phyloP scores from a whole-genome alignment of 2,113 vertebrate species.

The Blennius ocellaris region DNA sequence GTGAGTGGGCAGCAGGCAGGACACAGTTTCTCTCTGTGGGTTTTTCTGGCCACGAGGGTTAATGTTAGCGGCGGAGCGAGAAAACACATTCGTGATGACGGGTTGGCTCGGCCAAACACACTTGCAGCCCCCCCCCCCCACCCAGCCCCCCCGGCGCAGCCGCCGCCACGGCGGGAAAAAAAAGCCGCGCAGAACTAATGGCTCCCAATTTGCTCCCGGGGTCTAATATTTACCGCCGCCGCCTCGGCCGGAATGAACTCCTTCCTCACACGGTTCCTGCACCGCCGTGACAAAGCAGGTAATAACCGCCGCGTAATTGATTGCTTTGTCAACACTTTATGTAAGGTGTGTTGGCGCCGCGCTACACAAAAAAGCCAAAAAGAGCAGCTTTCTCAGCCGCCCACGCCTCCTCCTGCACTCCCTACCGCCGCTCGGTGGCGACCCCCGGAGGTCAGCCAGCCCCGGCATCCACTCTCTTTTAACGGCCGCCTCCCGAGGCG shows the following conservation, averaged over 20 bases:
- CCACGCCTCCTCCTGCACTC: slow-evolving; percentile 67
- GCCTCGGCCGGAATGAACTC: not conserved
- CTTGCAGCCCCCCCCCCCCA: too few species aligned
- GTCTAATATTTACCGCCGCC: slow-evolving; percentile 10
- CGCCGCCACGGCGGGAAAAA: not conserved
- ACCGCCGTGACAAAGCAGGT: slow-evolving; percentile 10
- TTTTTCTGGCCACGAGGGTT: slow-evolving; percentile 39
- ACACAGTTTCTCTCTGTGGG: slow-evolving; percentile 18
- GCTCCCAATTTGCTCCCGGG: not conserved
- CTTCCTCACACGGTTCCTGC: not conserved
- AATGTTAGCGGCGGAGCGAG: slow-evolving; percentile 35
- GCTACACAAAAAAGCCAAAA: slow-evolving; percentile 18
- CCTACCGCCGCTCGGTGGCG: slow-evolving; percentile 54
- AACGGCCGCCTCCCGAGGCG: slow-evolving; percentile 11
- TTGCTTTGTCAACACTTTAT: slow-evolving; percentile 61
- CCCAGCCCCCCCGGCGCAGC: too few species aligned
- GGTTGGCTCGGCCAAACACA: slow-evolving; percentile 19
- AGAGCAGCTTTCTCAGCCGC: slow-evolving; percentile 59
- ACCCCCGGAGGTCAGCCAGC: slow-evolving; percentile 48
- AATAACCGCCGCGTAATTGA: slow-evolving; percentile 24
- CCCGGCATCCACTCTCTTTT: slow-evolving; percentile 53
- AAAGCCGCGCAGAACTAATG: not conserved
- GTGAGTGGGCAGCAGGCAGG: slow-evolving; percentile 48
- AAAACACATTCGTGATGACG: slow-evolving; percentile 33
- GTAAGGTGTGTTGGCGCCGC: slow-evolving; percentile 68